Conservation (phyloP, 2,113 vertebrate genomes). For the Labeo rohita region DNA sequence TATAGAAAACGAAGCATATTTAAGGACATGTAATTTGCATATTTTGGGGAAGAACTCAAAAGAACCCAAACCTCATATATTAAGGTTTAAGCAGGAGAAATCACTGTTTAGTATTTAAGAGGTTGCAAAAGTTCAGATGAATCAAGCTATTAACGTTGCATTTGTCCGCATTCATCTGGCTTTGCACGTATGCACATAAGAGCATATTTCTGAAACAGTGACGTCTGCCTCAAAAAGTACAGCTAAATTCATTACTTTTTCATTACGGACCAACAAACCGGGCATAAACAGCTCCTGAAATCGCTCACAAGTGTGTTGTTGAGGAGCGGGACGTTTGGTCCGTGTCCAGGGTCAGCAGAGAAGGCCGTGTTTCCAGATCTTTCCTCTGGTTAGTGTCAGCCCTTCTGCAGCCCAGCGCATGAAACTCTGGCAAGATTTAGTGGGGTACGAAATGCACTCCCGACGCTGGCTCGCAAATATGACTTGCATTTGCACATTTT, state of each 20-base stretch:
- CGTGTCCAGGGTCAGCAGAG: conserved; percentile 32
- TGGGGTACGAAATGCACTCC: conserved; percentile 45
- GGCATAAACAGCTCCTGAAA: neutral
- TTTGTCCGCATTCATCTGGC: too few species aligned
- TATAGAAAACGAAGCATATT: too few species aligned
- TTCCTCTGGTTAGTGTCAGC: conserved; percentile 68
- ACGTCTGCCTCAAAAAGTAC: neutral
- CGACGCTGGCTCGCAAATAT: conserved; percentile 45
- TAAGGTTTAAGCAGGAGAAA: too few species aligned
- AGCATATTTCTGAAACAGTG: neutral
- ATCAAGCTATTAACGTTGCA: neutral
- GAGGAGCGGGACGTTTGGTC: conserved; percentile 34
- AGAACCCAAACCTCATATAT: too few species aligned
- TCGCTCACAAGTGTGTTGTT: conserved; percentile 18
- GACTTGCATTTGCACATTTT: conserved; percentile 63
- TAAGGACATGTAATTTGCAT: too few species aligned
- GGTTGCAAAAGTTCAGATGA: neutral
- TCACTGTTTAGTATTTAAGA: too few species aligned
- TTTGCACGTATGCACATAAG: too few species aligned
- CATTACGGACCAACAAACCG: neutral
- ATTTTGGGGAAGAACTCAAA: neutral
- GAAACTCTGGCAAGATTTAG: conserved; percentile 57
- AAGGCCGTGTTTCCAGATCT: conserved; percentile 44
- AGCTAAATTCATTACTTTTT: neutral
- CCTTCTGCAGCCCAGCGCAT: conserved; percentile 53